Evolutionary conservation across 2,113 vertebrate species (phyloP).

Genomic region (Meriones unguiculatus): DNA sequence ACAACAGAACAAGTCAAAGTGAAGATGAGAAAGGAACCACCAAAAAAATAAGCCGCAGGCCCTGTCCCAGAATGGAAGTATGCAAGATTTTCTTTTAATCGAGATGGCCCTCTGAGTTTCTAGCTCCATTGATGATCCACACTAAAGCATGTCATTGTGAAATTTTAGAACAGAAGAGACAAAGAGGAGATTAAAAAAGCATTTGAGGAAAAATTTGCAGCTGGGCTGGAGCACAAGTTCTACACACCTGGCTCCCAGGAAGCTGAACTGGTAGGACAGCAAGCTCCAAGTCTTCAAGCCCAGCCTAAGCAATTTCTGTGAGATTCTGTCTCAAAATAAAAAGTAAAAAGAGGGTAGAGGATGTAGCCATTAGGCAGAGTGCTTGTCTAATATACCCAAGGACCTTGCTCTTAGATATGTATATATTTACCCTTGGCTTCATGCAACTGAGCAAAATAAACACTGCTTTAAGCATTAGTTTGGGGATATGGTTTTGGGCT

Average conservation of each 20-base stretch:
- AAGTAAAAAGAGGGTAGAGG: neutral
- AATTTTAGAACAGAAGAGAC: neutral
- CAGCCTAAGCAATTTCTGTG: neutral
- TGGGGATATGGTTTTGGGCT: neutral
- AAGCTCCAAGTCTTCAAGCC: neutral
- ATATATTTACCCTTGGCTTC: neutral
- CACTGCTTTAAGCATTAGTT: neutral
- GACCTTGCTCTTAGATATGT: neutral
- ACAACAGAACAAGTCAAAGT: neutral
- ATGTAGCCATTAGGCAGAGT: neutral
- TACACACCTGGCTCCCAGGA: neutral
- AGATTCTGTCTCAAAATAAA: neutral
- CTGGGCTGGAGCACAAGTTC: neutral
- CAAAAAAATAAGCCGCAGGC: neutral
- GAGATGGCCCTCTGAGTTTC: neutral
- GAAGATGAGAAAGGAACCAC: neutral
- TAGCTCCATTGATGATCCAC: neutral
- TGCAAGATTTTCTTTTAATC: neutral
- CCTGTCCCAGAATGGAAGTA: neutral
- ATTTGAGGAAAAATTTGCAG: conserved; percentile 18
- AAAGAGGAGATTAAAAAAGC: neutral
- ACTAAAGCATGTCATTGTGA: neutral
- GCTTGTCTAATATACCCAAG: neutral
- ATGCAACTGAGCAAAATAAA: neutral
- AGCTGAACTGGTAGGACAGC: neutral